Evolutionary conservation across 2,888 invertebrate species (phyloP).

Genomic region (Spodoptera exigua): DNA sequence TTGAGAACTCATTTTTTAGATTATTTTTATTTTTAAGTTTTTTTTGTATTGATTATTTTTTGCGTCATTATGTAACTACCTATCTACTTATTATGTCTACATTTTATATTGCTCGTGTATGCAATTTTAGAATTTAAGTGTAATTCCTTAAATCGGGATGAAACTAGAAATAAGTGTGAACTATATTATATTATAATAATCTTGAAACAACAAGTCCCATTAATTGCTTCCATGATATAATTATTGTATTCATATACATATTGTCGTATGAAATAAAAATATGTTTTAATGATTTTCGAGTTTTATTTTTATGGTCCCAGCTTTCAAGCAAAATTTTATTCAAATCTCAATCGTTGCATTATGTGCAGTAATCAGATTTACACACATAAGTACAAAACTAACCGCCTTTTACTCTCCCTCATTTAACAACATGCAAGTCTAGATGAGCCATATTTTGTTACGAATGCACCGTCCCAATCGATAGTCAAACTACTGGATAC

Average conservation of each 20-base stretch:
- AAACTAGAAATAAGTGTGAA: constrained; percentile 54
- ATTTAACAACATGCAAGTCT: too few relatives aligned
- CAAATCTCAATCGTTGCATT: too few relatives aligned
- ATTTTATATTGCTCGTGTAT: constrained; percentile 57
- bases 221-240: constrained; percentile 82
- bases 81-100: constrained; percentile 37
- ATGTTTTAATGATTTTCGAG: constrained; percentile 69
- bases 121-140: constrained; percentile 55
- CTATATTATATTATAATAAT: constrained; percentile 61
- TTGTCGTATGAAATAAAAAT: constrained; percentile 80
- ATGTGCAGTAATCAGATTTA: too few relatives aligned
- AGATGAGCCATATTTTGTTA: too few relatives aligned
- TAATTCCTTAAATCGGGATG: constrained; percentile 55
- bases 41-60: constrained; percentile 53
- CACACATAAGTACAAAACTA: too few relatives aligned
- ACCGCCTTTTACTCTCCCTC: too few relatives aligned
- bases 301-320: constrained; percentile 34
- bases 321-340: background rate
- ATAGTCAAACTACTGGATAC: too few relatives aligned
- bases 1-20: constrained; percentile 44
- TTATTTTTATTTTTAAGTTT: constrained; percentile 48
- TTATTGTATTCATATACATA: constrained; percentile 81
- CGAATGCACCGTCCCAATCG: too few relatives aligned
- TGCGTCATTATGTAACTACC: constrained; percentile 41
- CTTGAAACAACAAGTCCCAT: constrained; percentile 76